Evolutionary conservation across 1,140 invertebrate genomes (phyloP).

Genomic region (Drosophila sechellia): DNA sequence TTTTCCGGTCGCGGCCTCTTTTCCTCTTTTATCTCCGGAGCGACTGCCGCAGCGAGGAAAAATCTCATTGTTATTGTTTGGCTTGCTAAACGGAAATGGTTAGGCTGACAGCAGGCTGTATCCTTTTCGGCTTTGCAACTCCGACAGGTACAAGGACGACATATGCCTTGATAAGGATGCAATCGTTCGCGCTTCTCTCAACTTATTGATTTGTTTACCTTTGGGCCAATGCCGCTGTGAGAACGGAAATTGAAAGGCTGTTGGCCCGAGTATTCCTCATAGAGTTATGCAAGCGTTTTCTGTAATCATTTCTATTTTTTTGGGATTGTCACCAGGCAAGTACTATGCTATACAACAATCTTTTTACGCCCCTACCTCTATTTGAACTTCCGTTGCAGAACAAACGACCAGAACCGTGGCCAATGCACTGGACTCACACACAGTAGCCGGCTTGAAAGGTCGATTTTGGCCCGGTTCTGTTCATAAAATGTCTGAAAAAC

Average conservation of each 20-base stretch:
- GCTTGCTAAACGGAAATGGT: constrained; percentile 76
- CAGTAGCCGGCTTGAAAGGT: constrained; percentile 40
- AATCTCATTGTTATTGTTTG: constrained; percentile 79
- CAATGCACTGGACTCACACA: constrained; percentile 40
- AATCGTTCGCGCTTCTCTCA: constrained; percentile 52
- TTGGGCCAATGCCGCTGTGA: constrained; percentile 59
- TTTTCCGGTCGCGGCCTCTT: constrained; percentile 71
- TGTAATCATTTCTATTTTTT: constrained; percentile 9
- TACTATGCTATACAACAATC: constrained; percentile 13
- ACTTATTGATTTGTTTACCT: constrained; percentile 78
- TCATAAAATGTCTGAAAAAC: constrained; percentile 63
- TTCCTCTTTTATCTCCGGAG: constrained; percentile 32
- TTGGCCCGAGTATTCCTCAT: constrained; percentile 5
- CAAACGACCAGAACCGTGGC: constrained; percentile 47
- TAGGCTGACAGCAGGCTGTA: constrained; percentile 50
- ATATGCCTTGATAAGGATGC: constrained; percentile 56
- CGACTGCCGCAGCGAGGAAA: constrained; percentile 38
- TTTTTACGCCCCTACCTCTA: constrained; percentile 26
- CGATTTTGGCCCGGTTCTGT: constrained; percentile 29
- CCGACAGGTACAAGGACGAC: constrained; percentile 60
- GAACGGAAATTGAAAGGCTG: constrained; percentile 70
- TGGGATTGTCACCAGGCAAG: constrained; percentile 34
- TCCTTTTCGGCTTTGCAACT: constrained; percentile 49
- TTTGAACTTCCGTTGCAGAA: constrained; percentile 54
- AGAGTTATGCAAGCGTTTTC: constrained; percentile 15